These are phyloP conservation scores for Tupaia tana DNA, from an alignment of 2,113 vertebrate species.

Conservation along the genomic window DNA sequence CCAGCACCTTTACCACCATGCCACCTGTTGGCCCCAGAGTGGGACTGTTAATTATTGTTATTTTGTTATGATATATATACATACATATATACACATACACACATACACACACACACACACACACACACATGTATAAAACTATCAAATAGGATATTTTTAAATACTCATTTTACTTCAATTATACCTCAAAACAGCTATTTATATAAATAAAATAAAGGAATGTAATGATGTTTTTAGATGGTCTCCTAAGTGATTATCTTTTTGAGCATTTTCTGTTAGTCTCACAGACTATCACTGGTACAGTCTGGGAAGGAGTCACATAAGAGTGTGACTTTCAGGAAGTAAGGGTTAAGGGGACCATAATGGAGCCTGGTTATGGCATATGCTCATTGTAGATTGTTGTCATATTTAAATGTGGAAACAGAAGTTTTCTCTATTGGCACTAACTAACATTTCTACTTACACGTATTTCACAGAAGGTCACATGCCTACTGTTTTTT, in stretches of 20 bases:
- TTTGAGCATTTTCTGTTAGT: neutral
- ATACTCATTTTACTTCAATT: neutral
- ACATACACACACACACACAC: neutral
- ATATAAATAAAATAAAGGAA: neutral
- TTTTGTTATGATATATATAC: neutral
- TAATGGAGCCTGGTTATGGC: neutral
- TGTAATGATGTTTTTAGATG: no score
- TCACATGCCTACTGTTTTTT: neutral
- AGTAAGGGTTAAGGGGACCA: neutral
- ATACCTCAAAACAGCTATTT: neutral
- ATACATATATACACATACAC: neutral
- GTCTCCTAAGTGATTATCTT: neutral
- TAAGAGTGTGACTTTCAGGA: neutral
- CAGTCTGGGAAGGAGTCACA: neutral
- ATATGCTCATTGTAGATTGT: neutral
- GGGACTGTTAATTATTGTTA: neutral
- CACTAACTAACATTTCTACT: neutral
- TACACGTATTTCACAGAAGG: neutral
- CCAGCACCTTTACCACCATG: no score
- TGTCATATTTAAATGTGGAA: neutral
- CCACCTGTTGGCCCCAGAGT: no score
- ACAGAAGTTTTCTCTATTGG: neutral
- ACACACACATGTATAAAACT: neutral
- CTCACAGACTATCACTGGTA: neutral
- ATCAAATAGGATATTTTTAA: neutral